Conservation (phyloP, 2,888 invertebrate genomes). For the Mesodorylaimus sp. region DNA sequence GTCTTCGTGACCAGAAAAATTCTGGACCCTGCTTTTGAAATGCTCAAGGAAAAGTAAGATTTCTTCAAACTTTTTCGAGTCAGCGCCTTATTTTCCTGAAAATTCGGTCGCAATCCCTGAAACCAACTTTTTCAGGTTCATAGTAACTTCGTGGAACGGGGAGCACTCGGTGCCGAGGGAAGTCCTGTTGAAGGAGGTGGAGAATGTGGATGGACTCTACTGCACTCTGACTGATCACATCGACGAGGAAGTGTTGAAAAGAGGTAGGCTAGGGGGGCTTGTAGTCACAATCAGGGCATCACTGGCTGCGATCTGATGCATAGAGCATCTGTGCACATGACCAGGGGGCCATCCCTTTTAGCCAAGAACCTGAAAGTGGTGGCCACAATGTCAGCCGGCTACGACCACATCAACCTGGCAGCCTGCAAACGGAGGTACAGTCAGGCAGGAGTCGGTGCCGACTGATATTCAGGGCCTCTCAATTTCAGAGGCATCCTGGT, state of each 20-base stretch:
- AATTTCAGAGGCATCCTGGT: conserved; percentile 45
- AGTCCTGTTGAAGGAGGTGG: conserved; percentile 49
- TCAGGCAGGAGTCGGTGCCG: neutral
- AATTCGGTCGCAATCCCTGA: too few relatives aligned
- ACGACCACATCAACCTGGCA: conserved; percentile 61
- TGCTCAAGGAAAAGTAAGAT: too few relatives aligned
- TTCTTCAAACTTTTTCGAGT: too few relatives aligned
- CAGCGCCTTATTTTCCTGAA: too few relatives aligned
- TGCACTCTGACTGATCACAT: conserved; percentile 67
- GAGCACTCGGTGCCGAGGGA: conserved; percentile 43
- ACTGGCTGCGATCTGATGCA: too few relatives aligned
- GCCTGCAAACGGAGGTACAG: conserved; percentile 49
- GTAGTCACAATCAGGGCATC: too few relatives aligned
- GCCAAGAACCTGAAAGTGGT: conserved; percentile 58
- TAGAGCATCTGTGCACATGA: too few relatives aligned
- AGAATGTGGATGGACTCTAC: conserved; percentile 54
- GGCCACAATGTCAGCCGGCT: conserved; percentile 73
- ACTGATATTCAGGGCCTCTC: neutral
- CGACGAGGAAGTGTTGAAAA: conserved; percentile 52
- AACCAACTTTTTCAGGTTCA: too few relatives aligned
- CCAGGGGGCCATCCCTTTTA: conserved; percentile 11
- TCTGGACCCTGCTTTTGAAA: too few relatives aligned
- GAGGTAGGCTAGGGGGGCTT: too few relatives aligned
- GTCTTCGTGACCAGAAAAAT: too few relatives aligned
- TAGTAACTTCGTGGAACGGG: too few relatives aligned